Evolutionary conservation across 1,140 invertebrate genomes (phyloP).

Genomic region (Littorina saxatilis): DNA sequence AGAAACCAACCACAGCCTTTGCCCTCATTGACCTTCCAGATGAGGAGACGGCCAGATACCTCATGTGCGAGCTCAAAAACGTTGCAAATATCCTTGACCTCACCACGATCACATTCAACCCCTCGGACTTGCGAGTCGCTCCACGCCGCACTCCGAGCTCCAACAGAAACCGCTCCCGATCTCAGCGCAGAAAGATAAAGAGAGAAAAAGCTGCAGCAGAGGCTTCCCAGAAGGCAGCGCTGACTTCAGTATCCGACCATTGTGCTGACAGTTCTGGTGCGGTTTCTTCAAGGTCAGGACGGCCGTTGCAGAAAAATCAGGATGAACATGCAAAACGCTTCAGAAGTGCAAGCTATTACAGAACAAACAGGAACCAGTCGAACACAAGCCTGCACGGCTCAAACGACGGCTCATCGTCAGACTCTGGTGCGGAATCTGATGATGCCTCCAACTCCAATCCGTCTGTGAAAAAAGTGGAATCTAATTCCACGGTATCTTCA

Average conservation of each 20-base stretch:
- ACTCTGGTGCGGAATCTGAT: not conserved
- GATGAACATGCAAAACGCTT: no score
- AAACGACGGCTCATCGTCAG: no score
- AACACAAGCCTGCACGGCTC: no score
- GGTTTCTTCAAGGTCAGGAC: no score
- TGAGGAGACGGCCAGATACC: not conserved
- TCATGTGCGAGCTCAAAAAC: not conserved
- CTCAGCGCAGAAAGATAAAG: not conserved
- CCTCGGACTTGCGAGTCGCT: not conserved
- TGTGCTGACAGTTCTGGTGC: no score
- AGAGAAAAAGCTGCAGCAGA: not conserved
- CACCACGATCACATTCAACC: constrained; percentile 6
- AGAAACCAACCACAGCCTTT: not conserved
- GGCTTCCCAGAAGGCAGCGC: not conserved
- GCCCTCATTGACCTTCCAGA: constrained; percentile 6
- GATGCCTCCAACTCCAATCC: not conserved
- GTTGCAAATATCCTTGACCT: constrained; percentile 1
- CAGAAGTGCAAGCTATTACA: no score
- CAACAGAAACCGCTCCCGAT: not conserved
- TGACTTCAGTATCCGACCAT: not conserved
- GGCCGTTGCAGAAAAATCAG: no score
- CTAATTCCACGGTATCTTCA: not conserved
- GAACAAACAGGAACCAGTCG: no score
- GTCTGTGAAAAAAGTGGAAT: not conserved
- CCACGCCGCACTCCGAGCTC: not conserved